These are phyloP conservation scores for Apomyelois bistriatella DNA, from an alignment of 2,888 invertebrate genomes.

Conservation along the genomic window DNA sequence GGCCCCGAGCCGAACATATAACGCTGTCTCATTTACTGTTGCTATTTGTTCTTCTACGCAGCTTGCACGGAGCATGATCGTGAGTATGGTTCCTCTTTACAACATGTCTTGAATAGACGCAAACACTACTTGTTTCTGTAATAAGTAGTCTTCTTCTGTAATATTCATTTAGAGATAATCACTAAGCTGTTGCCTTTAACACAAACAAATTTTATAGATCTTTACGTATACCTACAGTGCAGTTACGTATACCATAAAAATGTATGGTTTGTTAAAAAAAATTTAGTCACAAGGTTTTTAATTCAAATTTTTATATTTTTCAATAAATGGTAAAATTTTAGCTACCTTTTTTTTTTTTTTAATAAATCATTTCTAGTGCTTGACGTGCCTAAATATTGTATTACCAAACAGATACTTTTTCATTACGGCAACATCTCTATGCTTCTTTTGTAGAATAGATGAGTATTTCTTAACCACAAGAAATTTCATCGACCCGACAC, in stretches of 20 bases:
- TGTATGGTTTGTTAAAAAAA: no score
- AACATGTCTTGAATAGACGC: conserved; percentile 34
- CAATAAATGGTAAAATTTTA: no score
- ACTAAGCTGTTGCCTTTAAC: conserved; percentile 45
- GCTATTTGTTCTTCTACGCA: conserved; percentile 83
- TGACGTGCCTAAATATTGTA: no score
- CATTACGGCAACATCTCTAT: conserved; percentile 71
- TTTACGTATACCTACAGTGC: no score
- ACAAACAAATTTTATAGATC: neutral
- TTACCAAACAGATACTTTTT: conserved; percentile 13
- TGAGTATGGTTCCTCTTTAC: conserved; percentile 82
- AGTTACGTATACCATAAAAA: no score
- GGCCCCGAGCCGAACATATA: conserved; percentile 49
- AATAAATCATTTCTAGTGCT: no score
- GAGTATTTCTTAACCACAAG: conserved; percentile 31
- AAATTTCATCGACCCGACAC: conserved; percentile 42
- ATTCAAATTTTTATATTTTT: no score
- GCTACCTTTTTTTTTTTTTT: no score
- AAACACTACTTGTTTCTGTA: conserved; percentile 27
- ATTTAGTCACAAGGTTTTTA: no score
- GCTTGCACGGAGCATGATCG: conserved; percentile 96
- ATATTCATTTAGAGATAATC: conserved; percentile 24
- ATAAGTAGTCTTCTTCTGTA: conserved; percentile 20
- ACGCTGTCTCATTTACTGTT: conserved; percentile 81
- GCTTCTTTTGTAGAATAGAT: conserved; percentile 48